Evolutionary conservation across 2,113 vertebrate species (phyloP).

Genomic region (Esox niger): DNA sequence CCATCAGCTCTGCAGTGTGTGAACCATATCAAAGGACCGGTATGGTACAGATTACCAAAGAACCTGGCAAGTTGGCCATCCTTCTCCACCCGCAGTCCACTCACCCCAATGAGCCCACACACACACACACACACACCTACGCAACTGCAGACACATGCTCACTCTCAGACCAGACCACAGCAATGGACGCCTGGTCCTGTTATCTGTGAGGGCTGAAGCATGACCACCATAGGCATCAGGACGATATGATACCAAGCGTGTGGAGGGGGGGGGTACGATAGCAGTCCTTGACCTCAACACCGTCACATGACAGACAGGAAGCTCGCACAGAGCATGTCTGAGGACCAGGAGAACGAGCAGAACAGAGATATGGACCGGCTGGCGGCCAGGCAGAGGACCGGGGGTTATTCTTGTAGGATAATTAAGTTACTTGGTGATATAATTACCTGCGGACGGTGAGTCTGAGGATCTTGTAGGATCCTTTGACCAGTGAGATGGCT

Average conservation of each 20-base stretch:
- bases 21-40: slow-evolving; percentile 1
- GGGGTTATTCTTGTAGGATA: no score
- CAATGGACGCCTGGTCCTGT: neutral
- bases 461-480: slow-evolving; percentile 85
- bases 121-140: no score
- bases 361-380: neutral
- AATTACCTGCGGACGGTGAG: slow-evolving; percentile 89
- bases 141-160: no score
- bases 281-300: no score
- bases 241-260: neutral
- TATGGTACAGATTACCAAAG: slow-evolving; percentile 8
- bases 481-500: slow-evolving; percentile 89
- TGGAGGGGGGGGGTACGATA: neutral
- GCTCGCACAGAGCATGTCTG: no score
- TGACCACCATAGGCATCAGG: neutral
- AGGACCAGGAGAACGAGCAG: neutral
- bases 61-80: no score
- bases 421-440: no score
- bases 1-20: neutral
- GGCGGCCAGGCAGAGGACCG: neutral
- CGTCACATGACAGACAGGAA: no score
- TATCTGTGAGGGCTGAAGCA: slow-evolving; percentile 19
- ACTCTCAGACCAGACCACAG: neutral
- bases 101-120: no score
- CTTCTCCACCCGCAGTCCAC: no score